A percentile compares a stretch with the other conserved stretches of the same genome.
phyloP scores from a whole-genome alignment of 2,113 vertebrate species.

The Phoenicopterus ruber region DNA sequence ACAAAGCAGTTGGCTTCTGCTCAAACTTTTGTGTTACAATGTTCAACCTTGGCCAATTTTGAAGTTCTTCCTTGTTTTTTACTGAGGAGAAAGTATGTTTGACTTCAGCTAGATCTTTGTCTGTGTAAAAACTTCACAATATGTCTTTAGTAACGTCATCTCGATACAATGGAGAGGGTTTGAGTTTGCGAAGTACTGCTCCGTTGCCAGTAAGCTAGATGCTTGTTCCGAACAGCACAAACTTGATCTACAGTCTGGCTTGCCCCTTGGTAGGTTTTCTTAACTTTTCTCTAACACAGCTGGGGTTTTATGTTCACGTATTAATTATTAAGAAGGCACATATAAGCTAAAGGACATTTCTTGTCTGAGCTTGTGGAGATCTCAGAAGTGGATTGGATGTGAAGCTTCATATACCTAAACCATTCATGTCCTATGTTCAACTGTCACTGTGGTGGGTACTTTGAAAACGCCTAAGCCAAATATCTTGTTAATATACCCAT shows the following conservation, averaged over 20 bases:
- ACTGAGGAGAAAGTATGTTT: neutral
- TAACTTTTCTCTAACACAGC: neutral
- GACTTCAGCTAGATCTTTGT: neutral
- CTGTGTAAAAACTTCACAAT: neutral
- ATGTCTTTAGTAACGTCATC: neutral
- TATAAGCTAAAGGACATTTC: neutral
- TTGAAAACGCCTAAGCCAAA: neutral
- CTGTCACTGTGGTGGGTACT: neutral
- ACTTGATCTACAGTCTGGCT: neutral
- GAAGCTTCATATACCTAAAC: neutral
- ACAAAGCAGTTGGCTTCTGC: neutral
- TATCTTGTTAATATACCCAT: neutral
- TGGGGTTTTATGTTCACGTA: neutral
- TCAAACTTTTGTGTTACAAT: slow-evolving; percentile 8
- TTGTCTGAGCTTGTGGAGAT: neutral
- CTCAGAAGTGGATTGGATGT: neutral
- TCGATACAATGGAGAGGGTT: neutral
- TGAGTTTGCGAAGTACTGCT: neutral
- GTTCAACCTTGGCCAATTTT: neutral
- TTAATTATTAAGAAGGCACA: neutral
- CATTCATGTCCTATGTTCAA: neutral
- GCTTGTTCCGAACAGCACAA: neutral
- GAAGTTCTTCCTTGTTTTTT: neutral
- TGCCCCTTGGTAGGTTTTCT: neutral
- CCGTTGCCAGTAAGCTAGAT: neutral